phyloP scores from a whole-genome alignment of 2,888 invertebrate species.

The Poecilobothrus nobilitatus region DNA sequence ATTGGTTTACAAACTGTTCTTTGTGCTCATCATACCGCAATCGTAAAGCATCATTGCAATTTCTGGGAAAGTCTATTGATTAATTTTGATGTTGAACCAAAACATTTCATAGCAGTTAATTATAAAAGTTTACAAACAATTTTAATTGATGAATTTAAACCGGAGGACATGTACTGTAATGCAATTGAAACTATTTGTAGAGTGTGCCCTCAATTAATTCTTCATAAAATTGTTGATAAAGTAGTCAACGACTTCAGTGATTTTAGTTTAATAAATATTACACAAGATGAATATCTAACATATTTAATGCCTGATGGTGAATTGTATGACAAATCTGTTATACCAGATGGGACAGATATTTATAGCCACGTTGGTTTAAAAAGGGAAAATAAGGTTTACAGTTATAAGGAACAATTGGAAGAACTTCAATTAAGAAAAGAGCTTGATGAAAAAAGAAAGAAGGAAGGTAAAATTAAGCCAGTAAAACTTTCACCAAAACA shows the following conservation, averaged over 20 bases:
- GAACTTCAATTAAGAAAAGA: slow-evolving; percentile 88
- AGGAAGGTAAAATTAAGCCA: slow-evolving; percentile 68
- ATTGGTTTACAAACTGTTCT: slow-evolving; percentile 60
- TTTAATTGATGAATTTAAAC: slow-evolving; percentile 53
- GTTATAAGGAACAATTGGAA: slow-evolving; percentile 93
- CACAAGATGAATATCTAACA: slow-evolving; percentile 70
- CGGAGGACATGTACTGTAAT: slow-evolving; percentile 54
- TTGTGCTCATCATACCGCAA: slow-evolving; percentile 67
- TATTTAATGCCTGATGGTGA: slow-evolving; percentile 81
- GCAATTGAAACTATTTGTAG: slow-evolving; percentile 62
- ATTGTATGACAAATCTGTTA: slow-evolving; percentile 78
- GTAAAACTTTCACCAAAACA: slow-evolving; percentile 77
- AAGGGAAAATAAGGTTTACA: slow-evolving; percentile 92
- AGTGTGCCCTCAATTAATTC: slow-evolving; percentile 55
- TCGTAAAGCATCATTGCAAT: slow-evolving; percentile 49
- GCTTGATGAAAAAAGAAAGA: slow-evolving; percentile 77
- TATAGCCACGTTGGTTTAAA: slow-evolving; percentile 57
- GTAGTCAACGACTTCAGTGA: slow-evolving; percentile 56
- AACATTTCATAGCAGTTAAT: slow-evolving; percentile 52
- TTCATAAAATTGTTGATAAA: slow-evolving; percentile 55
- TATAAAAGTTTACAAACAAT: slow-evolving; percentile 51
- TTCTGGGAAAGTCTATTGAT: slow-evolving; percentile 61
- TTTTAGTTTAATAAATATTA: slow-evolving; percentile 59
- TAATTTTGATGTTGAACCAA: slow-evolving; percentile 34
- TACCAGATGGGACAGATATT: slow-evolving; percentile 47